Conservation (phyloP, 2,888 invertebrate genomes). For the Drosophila kanekoi region DNA sequence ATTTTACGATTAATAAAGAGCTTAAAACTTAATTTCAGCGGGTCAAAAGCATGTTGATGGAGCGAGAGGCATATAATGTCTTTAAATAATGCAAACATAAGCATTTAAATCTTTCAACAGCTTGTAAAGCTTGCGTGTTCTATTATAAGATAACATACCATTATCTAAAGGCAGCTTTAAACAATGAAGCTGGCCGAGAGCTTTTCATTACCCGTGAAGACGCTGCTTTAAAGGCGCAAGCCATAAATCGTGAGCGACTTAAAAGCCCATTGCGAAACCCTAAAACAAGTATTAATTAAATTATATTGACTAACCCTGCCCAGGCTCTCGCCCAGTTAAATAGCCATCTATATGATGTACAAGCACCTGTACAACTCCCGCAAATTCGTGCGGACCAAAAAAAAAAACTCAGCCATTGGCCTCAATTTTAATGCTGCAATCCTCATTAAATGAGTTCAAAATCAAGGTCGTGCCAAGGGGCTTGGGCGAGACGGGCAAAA, state of each 20-base stretch:
- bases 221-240: not conserved
- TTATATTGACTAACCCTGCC: conserved; percentile 13
- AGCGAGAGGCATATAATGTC: too few relatives aligned
- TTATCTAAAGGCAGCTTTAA: too few relatives aligned
- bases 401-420: conserved; percentile 51
- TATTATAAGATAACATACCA: too few relatives aligned
- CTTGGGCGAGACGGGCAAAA: not conserved
- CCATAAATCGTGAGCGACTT: conserved; percentile 12
- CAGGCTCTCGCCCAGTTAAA: conserved; percentile 14
- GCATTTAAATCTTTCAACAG: too few relatives aligned
- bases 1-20: not conserved
- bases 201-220: not conserved
- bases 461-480: conserved; percentile 63
- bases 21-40: too few relatives aligned
- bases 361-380: conserved; percentile 38
- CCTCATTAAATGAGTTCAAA: conserved; percentile 70
- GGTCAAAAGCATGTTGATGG: too few relatives aligned
- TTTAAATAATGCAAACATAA: too few relatives aligned
- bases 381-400: not conserved
- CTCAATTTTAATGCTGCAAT: conserved; percentile 61
- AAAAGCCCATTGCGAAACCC: conserved; percentile 5
- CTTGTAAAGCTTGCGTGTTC: too few relatives aligned
- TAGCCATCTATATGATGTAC: conserved; percentile 10
- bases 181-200: not conserved
- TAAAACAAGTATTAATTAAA: conserved; percentile 12